Evolutionary conservation across 2,113 vertebrate genomes (phyloP), one percentile per base, ranked within the genome.

Genomic region (Corythoichthys intestinalis): DNA sequence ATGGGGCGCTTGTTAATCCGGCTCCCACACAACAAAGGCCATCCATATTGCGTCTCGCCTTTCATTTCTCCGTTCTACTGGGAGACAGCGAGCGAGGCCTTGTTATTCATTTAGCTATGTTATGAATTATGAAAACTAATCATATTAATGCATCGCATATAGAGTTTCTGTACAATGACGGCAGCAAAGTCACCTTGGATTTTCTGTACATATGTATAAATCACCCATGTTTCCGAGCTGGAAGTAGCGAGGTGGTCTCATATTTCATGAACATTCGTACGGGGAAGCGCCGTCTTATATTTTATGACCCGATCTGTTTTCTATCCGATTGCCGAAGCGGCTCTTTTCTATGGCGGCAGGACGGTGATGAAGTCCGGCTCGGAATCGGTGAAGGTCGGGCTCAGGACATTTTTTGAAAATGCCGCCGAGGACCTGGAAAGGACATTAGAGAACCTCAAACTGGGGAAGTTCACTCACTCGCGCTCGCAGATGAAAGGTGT

Each of bases 351-450:
- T 69, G 71, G 76, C 72, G 79, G 57, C 87, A 99, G 97, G 89
- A 99, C 95, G 0, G 97, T 99, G 81, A 98, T 99, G 97, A 99
- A 98, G 88, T 98, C 97, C 0, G 95, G 96, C 72, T 96, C 95
- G 0, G 97, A 99, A 86, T 87, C 93, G 80, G 96, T 98, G 74
- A 95, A 98, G 81, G 93, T 94, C 0, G 96, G 95, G 11, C 76
- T 99, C 11, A 92, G 94, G 71, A 94, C 93, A 0, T 99, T 99
- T 91, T 99, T 99, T 72, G 96, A 99, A 88, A 98, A 96, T 49
- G 97, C 96, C 1, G 96, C 97, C 0, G 97, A 99, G 91, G 97
- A 99, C 84, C 90, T 98, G 70, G 92, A 93, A 87, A 98, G 96
- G 89, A 99, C 97, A 0, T 94, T 95, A 0, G 97, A 98, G 91